phyloP scores from a whole-genome alignment of 1,140 invertebrate genomes.

The Dryas iulia region DNA sequence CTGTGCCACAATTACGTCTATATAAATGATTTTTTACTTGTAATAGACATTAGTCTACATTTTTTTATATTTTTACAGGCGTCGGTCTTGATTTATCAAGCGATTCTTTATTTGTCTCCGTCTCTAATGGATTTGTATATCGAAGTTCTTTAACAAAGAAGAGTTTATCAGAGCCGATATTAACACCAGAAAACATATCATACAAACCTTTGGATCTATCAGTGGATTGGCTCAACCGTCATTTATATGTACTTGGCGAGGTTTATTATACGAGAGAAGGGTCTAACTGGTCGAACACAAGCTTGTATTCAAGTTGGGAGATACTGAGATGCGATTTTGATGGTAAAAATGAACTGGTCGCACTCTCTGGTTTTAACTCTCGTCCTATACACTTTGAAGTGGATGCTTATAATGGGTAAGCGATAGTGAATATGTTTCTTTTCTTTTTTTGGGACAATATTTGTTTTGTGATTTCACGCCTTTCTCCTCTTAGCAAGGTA shows the following conservation, averaged over 20 bases:
- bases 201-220: conserved; percentile 85
- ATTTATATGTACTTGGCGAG: conserved; percentile 89
- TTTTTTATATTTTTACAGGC: conserved; percentile 77
- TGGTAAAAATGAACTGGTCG: conserved; percentile 84
- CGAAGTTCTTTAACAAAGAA: conserved; percentile 68
- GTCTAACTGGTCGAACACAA: conserved; percentile 41
- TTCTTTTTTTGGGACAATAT: too few species aligned
- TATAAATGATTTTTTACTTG: too few species aligned
- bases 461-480: too few species aligned
- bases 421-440: not conserved
- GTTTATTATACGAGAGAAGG: conserved; percentile 77
- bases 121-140: conserved; percentile 84
- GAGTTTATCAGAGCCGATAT: conserved; percentile 74
- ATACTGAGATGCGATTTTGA: conserved; percentile 88
- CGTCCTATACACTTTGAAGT: conserved; percentile 90
- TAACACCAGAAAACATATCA: conserved; percentile 81
- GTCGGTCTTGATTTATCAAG: conserved; percentile 87
- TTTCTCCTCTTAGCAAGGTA: too few species aligned
- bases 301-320: conserved; percentile 81
- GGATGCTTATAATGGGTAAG: conserved; percentile 94
- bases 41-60: too few species aligned
- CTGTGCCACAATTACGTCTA: too few species aligned
- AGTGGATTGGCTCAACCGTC: conserved; percentile 93
- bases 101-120: conserved; percentile 87
- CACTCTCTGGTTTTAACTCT: conserved; percentile 84